phyloP scores from a whole-genome alignment of 2,113 vertebrate genomes.

The Triplophysa siluroides region DNA sequence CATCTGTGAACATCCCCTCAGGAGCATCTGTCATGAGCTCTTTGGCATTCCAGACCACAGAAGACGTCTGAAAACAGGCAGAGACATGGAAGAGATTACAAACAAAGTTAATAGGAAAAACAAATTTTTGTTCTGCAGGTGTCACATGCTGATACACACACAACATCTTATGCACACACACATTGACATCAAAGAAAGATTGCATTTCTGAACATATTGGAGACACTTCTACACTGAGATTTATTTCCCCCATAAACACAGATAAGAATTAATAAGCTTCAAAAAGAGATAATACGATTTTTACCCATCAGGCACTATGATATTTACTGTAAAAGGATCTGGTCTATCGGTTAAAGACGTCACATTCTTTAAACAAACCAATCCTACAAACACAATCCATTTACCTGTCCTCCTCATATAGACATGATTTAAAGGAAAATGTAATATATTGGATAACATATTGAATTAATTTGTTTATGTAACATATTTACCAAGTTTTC shows the following conservation, averaged over 20 bases:
- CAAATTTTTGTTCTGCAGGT: constrained; percentile 17
- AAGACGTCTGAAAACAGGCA: constrained; percentile 18
- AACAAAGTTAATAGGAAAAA: constrained; percentile 37
- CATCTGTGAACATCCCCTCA: constrained; percentile 29
- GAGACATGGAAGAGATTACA: constrained; percentile 23
- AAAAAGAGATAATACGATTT: constrained; percentile 23
- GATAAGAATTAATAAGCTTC: constrained; percentile 38
- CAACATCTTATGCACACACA: not conserved
- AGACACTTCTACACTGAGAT: constrained; percentile 12
- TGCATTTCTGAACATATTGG: constrained; percentile 12
- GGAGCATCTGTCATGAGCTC: constrained; percentile 40
- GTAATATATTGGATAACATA: not conserved
- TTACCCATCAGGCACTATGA: not conserved
- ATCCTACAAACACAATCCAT: not conserved
- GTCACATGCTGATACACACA: constrained; percentile 22
- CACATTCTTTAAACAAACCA: too few relatives aligned
- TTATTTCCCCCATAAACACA: constrained; percentile 33
- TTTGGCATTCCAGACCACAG: constrained; percentile 42
- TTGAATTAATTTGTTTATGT: not conserved
- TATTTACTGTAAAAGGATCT: constrained; percentile 34
- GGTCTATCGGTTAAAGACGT: not conserved
- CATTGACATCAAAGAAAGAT: constrained; percentile 13
- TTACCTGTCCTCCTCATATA: too few relatives aligned
- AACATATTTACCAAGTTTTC: not conserved
- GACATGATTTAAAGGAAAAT: too few relatives aligned